Conservation (phyloP, 1,140 invertebrate species). For the Tetragonula clypearis region DNA sequence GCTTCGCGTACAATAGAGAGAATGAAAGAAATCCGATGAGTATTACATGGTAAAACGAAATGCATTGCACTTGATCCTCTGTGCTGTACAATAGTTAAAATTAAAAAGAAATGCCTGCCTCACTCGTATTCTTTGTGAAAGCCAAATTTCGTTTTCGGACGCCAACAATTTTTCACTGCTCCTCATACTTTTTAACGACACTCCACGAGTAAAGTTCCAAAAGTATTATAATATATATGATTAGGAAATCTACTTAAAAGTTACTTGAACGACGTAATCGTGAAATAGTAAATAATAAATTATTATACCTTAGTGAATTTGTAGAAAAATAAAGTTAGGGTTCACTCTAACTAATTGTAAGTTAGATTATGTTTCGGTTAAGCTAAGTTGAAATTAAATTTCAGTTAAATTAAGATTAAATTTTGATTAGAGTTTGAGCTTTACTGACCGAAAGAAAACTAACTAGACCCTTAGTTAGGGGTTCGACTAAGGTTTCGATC, state of each 20-base stretch:
- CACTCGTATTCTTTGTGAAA: not conserved
- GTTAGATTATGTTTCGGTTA: no score
- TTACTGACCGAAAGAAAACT: no score
- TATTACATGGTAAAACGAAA: conserved; percentile 62
- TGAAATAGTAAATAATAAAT: not conserved
- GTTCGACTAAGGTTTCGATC: no score
- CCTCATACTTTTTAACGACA: not conserved
- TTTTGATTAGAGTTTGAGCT: not conserved
- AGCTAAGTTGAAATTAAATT: no score
- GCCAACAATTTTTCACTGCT: not conserved
- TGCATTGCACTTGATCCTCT: conserved; percentile 50
- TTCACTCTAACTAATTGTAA: no score
- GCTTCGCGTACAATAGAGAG: conserved; percentile 30
- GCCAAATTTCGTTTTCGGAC: not conserved
- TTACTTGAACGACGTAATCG: no score
- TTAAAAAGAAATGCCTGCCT: not conserved
- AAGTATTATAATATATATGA: not conserved
- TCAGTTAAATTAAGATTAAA: no score
- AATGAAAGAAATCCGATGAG: conserved; percentile 49
- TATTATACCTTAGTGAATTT: not conserved
- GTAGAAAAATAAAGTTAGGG: no score
- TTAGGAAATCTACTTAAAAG: not conserved
- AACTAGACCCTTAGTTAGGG: no score
- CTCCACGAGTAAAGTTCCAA: not conserved
- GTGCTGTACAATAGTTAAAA: conserved; percentile 37